Evolutionary conservation across 2,113 vertebrate species (phyloP).

Genomic region (Rhizomys pruinosus): DNA sequence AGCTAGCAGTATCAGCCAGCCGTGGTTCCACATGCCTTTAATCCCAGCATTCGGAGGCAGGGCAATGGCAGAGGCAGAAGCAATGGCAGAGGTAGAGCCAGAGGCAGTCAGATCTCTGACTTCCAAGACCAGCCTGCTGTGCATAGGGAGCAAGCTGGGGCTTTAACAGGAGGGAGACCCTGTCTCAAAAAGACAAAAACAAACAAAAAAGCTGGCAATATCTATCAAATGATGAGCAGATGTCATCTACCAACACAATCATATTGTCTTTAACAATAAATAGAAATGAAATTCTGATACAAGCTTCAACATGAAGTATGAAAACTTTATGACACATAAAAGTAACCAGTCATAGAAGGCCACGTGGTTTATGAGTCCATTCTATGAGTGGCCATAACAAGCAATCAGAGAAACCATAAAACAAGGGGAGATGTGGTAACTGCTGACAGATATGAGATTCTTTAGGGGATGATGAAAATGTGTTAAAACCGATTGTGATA

Average conservation of each 20-base stretch:
- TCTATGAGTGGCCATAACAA: not conserved
- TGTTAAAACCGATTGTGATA: not conserved
- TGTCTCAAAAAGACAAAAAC: too few relatives aligned
- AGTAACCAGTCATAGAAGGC: not conserved
- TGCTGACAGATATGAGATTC: not conserved
- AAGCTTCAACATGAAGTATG: not conserved
- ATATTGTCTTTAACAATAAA: not conserved
- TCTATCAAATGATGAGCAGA: not conserved
- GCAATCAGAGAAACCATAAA: not conserved
- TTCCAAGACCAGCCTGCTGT: too few relatives aligned
- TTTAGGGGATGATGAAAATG: not conserved
- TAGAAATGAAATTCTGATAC: not conserved
- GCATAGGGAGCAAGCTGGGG: too few relatives aligned
- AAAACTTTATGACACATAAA: not conserved
- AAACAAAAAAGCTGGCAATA: not conserved
- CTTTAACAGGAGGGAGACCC: too few relatives aligned
- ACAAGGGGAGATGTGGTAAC: not conserved
- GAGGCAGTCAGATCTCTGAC: too few relatives aligned
- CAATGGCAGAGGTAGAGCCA: too few relatives aligned
- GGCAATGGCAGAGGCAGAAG: too few relatives aligned
- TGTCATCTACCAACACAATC: not conserved
- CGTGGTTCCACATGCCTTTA: too few relatives aligned
- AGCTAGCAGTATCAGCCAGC: not conserved
- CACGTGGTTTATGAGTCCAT: not conserved
- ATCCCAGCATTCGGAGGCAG: too few relatives aligned